These are phyloP conservation scores for Malurus splendens DNA, from an alignment of 2,797 vertebrate species.

Conservation along the genomic window DNA sequence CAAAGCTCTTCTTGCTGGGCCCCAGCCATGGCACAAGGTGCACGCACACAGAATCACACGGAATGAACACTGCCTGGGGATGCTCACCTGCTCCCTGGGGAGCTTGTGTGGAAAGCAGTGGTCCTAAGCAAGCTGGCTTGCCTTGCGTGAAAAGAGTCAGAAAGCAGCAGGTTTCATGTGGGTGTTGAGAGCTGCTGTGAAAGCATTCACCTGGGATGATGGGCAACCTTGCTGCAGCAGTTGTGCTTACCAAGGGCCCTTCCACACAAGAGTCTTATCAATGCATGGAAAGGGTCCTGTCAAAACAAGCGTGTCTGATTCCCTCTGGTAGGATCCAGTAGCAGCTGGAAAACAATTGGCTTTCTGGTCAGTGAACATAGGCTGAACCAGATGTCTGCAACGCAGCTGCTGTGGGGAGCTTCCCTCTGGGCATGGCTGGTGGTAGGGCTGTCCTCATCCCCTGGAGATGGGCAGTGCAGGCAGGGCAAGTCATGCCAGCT, in stretches of 20 bases:
- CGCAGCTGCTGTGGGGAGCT: not conserved
- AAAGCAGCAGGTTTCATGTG: not conserved
- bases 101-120: not conserved
- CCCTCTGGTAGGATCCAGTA: not conserved
- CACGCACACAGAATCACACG: too few species aligned
- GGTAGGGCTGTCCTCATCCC: not conserved
- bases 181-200: not conserved
- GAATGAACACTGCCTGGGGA: not conserved
- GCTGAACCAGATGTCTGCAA: not conserved
- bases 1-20: not conserved
- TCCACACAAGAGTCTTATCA: not conserved
- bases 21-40: rapidly evolving
- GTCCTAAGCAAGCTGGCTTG: not conserved
- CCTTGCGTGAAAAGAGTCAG: not conserved
- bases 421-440: not conserved
- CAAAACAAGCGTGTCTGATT: not conserved
- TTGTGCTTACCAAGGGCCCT: not conserved
- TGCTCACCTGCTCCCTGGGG: not conserved
- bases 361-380: not conserved
- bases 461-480: rapidly evolving
- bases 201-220: not conserved
- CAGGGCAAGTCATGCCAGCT: not conserved
- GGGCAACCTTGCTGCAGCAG: not conserved
- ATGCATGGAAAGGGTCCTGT: not conserved
- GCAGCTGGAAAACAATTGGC: not conserved